A percentile compares a stretch with the other conserved stretches of the same genome.
These are phyloP conservation scores for Mormyrus iriodes DNA, from an alignment of 2,113 vertebrate species.

Conservation along the genomic window DNA sequence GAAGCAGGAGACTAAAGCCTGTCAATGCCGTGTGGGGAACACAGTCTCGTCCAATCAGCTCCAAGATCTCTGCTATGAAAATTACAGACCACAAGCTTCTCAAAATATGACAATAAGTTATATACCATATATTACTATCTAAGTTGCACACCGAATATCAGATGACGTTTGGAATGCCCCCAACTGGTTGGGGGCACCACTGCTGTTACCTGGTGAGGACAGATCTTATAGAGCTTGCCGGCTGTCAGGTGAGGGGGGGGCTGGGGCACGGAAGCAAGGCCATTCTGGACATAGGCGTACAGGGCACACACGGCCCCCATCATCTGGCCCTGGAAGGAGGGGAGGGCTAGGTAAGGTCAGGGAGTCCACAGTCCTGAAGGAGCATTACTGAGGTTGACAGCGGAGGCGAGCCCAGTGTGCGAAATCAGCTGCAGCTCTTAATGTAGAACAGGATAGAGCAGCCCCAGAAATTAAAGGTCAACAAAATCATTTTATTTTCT, in stretches of 20 bases:
- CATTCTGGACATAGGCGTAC: constrained; percentile 76
- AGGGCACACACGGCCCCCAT: constrained; percentile 74
- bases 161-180: background rate
- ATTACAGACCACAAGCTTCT: background rate
- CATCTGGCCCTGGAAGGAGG: constrained; percentile 70
- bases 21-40: background rate
- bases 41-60: background rate
- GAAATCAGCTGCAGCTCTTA: background rate
- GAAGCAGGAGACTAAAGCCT: background rate
- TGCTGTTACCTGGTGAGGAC: constrained; percentile 85
- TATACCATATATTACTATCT: background rate
- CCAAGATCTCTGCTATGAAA: background rate
- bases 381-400: background rate
- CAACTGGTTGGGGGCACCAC: background rate
- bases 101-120: background rate
- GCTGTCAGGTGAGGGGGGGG: constrained; percentile 74
- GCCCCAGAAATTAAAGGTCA: background rate
- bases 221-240: constrained; percentile 87
- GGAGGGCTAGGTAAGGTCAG: constrained; percentile 4
- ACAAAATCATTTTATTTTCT: background rate
- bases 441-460: background rate
- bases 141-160: background rate
- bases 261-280: constrained; percentile 62
- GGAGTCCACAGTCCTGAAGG: background rate
- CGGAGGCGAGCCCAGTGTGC: background rate